Conservation (phyloP, 2,888 invertebrate genomes). For the Heliothis peltigera region DNA sequence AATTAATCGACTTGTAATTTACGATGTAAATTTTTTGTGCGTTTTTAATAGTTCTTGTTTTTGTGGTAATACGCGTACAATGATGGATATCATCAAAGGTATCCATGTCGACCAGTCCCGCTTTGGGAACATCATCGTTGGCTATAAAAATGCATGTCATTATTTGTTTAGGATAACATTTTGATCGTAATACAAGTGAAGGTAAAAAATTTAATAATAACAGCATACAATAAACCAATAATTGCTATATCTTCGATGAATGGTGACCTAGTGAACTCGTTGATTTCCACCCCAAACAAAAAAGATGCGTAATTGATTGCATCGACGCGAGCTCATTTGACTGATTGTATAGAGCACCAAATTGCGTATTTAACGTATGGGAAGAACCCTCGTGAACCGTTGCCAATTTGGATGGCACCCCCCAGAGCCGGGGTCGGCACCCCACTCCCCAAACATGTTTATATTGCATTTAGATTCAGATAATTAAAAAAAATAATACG, state of each 20-base stretch:
- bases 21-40: slow-evolving; percentile 13
- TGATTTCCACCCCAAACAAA: slow-evolving; percentile 74
- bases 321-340: slow-evolving; percentile 86
- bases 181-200: slow-evolving; percentile 21
- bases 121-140: slow-evolving; percentile 16
- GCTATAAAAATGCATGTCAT: slow-evolving; percentile 47
- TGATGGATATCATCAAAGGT: background rate
- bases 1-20: slow-evolving; percentile 32
- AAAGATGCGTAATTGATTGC: slow-evolving; percentile 87
- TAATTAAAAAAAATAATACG: slow-evolving; percentile 75
- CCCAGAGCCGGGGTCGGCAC: slow-evolving; percentile 69
- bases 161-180: slow-evolving; percentile 54
- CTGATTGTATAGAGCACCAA: slow-evolving; percentile 86
- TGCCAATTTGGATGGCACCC: slow-evolving; percentile 83
- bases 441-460: slow-evolving; percentile 74
- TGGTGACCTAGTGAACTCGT: slow-evolving; percentile 78
- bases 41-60: background rate
- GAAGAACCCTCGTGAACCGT: slow-evolving; percentile 84
- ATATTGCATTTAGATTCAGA: slow-evolving; percentile 74
- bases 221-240: slow-evolving; percentile 40
- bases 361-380: slow-evolving; percentile 89
- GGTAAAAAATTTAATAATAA: slow-evolving; percentile 17
- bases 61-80: background rate
- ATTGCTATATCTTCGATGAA: slow-evolving; percentile 49
- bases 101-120: slow-evolving; percentile 20